phyloP scores from a whole-genome alignment of 2,113 vertebrate species.

The Panthera tigris region DNA sequence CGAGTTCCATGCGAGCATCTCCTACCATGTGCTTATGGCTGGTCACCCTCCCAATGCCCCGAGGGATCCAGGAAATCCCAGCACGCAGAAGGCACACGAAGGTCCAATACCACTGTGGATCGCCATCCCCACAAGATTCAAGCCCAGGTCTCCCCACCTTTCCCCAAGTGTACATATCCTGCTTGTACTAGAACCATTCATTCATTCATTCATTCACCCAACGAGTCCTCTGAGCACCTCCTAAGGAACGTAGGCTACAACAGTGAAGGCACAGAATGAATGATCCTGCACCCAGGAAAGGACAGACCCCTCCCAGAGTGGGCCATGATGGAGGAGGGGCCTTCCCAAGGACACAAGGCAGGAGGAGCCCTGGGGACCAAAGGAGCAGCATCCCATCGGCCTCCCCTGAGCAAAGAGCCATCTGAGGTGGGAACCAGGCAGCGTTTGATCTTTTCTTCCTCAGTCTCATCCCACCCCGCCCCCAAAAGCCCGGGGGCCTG shows the following conservation, averaged over 20 bases:
- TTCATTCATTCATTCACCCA: background rate
- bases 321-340: background rate
- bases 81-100: background rate
- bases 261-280: background rate
- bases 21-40: fast-evolving
- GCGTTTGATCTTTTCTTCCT: constrained; percentile 51
- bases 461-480: background rate
- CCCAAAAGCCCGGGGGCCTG: background rate
- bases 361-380: background rate
- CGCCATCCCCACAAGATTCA: background rate
- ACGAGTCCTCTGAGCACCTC: background rate
- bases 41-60: background rate
- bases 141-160: background rate
- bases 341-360: background rate
- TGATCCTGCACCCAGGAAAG: background rate
- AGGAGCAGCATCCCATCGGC: background rate
- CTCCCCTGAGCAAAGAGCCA: constrained; percentile 43
- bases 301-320: background rate
- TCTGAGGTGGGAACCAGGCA: constrained; percentile 52
- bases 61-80: fast-evolving
- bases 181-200: too few relatives aligned
- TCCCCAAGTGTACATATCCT: background rate
- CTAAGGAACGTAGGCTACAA: background rate
- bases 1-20: fast-evolving
- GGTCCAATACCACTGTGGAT: background rate